Evolutionary conservation across 2,797 vertebrate species (phyloP), one percentile per base, ranked within the genome.

Genomic region (Clarias fuscus): DNA sequence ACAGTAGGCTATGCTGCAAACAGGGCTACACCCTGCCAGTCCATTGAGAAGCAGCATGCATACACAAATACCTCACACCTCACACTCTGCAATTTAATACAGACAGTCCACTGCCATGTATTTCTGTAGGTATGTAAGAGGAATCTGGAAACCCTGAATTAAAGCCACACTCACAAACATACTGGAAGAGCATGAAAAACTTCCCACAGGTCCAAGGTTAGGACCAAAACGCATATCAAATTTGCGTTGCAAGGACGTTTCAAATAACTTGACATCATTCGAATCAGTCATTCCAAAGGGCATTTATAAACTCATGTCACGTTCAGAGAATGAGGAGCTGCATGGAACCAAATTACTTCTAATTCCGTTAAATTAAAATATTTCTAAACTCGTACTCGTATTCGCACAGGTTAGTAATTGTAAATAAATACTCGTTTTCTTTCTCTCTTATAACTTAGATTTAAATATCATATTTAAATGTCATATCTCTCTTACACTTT

Each of bases 401-500:
- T 84, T 27, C 33, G 43, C 59, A 53, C 61, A 67, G 11, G 20
- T 37, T 70, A 70, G 30, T 18, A n/a, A 13, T 27, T 10, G 37
- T 62, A 80, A 72, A 85, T 72, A 64, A 24, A 73, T 7, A 27
- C n/a, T 33, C 8, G 37, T 56, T 30, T 75, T 77, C 18, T 58
- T 43, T 75, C 48, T 56, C 10, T n/a, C 8, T 76, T n/a, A 27
- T 62, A n/a, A 37, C 30, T 75, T 61, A 22, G 24, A 48, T 73
- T 78, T 24, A n/a, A 53, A 77, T 40, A 58, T 27, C 11, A 43
- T 67, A n/a, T 68, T 76, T 30, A 67, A 84, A 76, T 33, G 27
- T 14, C 30, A 20, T 17, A 33, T 37, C 27, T 37, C 13, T 27
- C 14, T 59, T 7, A 65, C 3, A 62, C 22, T 53, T 56, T 61